A percentile compares a stretch with the other conserved stretches of the same genome.
Evolutionary conservation across 2,113 vertebrate genomes (phyloP).

Genomic region (Mungos mungo): DNA sequence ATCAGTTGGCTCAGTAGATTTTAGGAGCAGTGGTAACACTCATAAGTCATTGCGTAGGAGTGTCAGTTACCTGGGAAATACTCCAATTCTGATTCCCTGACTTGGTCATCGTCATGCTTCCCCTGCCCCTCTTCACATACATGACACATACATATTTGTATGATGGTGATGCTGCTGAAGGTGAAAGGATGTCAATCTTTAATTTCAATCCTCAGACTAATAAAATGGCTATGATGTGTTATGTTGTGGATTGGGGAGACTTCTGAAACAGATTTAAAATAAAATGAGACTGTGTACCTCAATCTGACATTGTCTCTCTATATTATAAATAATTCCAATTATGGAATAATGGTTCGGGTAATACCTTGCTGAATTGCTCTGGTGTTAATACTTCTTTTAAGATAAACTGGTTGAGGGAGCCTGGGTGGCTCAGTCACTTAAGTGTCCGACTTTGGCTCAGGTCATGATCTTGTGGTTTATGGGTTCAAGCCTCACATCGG

Average conservation of each 20-base stretch:
- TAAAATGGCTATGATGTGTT: neutral
- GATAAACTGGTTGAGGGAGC: neutral
- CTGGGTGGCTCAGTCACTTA: no score
- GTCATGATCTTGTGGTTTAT: no score
- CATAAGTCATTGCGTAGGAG: neutral
- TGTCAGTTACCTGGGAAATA: neutral
- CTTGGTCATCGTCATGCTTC: neutral
- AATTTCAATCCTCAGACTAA: neutral
- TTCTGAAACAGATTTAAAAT: constrained; percentile 16
- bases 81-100: neutral
- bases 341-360: neutral
- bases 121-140: no score
- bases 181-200: neutral
- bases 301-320: neutral
- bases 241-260: neutral
- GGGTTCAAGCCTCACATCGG: no score
- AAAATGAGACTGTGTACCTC: neutral
- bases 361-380: neutral
- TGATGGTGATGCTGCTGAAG: neutral
- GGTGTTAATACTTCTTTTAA: neutral
- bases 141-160: rapidly evolving
- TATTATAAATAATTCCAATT: neutral
- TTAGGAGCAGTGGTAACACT: neutral
- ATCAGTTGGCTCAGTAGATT: neutral
- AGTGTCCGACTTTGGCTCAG: no score